Base-by-base conservation (phyloP, 2,113 vertebrate species). In the Otis tarda region DNA sequence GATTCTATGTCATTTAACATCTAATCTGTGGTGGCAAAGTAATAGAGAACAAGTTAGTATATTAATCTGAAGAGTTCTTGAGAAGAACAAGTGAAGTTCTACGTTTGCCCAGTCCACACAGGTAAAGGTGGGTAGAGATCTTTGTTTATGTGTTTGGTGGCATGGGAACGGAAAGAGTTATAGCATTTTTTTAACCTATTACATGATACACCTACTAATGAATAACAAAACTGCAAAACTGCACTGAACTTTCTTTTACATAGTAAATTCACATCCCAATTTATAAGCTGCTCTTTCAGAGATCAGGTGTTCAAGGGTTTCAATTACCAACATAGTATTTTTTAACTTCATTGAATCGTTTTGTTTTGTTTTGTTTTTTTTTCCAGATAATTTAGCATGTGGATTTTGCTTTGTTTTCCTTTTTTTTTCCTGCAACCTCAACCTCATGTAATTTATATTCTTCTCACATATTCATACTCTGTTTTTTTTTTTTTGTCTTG, bases 121-220 rank as follows among this genome's bases (percentile, higher is more conserved):
- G 4, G 12, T 10, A 39, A 33, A 30, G 12, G 8, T 0, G 0
- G 4, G 5, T 10, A 69, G 30, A 74, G 4, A 27, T 14, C 18
- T 80, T 64, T 67, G 3, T 5, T 24, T 37, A 3, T 65, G 12
- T 18, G 3, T 60, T 82, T 59, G 20, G 3, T 59, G 9, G 12
- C 9, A 19, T 31, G 16, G 7, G 5, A 61, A 67, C 5, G 10
- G 10, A 47, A 60, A 55, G 8, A 31, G 4, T 9, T 50, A 35
- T 6, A 70, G 7, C 4, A 64, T 67, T 67, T 87, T 43, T 65
- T 84, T 59, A 59, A 35, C 17, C 19, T 56, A 5, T n/a, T 45
- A 28, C 23, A 18, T 23, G 1, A 30, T 37, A 31, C 2, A 37
- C 2, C 5, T 85, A 10, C 1, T 53, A 73, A 60, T 24, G 14